Conservation (phyloP, 2,888 invertebrate genomes). For the Dynastes tityus region DNA sequence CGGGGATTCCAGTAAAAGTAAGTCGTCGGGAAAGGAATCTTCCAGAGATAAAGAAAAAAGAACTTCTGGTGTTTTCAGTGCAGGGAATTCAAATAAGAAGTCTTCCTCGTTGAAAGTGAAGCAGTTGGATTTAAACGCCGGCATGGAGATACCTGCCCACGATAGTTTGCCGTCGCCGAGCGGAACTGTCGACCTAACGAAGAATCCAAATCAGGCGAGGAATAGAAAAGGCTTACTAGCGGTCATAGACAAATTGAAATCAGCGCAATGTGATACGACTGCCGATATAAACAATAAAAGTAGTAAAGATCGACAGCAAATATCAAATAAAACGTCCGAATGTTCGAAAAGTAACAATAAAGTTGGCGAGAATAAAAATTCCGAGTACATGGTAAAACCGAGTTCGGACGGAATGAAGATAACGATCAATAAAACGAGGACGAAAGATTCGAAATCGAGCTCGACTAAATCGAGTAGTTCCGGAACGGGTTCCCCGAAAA, state of each 20-base stretch:
- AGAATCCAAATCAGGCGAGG: slow-evolving; percentile 76
- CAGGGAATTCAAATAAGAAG: slow-evolving; percentile 67
- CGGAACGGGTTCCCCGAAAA: slow-evolving; percentile 81
- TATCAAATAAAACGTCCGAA: slow-evolving; percentile 62
- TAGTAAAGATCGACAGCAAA: slow-evolving; percentile 59
- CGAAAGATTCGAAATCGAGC: slow-evolving; percentile 74
- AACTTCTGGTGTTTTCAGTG: slow-evolving; percentile 59
- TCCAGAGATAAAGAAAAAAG: slow-evolving; percentile 70
- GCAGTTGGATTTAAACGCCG: slow-evolving; percentile 74
- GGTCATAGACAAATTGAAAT: slow-evolving; percentile 89
- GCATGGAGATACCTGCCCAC: slow-evolving; percentile 55
- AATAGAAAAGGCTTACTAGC: slow-evolving; percentile 85
- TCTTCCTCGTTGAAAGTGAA: slow-evolving; percentile 80
- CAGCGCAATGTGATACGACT: slow-evolving; percentile 78
- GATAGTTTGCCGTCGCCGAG: slow-evolving; percentile 73
- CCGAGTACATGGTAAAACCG: slow-evolving; percentile 92
- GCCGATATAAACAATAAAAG: slow-evolving; percentile 72
- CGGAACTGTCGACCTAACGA: slow-evolving; percentile 74
- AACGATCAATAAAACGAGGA: slow-evolving; percentile 91
- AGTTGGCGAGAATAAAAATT: slow-evolving; percentile 76
- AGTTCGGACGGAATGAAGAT: slow-evolving; percentile 93
- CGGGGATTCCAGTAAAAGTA: slow-evolving; percentile 73
- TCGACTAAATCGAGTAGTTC: slow-evolving; percentile 69
- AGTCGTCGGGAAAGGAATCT: slow-evolving; percentile 71
- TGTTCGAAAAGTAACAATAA: slow-evolving; percentile 60